A percentile compares a stretch with the other conserved stretches of the same genome.
Conservation (phyloP, 2,113 vertebrate genomes). For the Cisticola juncidis region DNA sequence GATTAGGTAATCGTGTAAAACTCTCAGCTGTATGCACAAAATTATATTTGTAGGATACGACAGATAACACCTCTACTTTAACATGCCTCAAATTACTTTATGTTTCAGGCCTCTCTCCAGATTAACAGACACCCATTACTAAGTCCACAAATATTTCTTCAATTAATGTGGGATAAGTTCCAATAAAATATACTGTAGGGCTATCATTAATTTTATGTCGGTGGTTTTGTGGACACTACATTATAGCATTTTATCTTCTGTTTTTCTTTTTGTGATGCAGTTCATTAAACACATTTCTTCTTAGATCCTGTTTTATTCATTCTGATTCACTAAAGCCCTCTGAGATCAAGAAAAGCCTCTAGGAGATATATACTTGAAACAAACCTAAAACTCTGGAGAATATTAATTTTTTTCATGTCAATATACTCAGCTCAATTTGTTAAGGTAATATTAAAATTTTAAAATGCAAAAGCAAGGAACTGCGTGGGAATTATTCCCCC, state of each 20-base stretch:
- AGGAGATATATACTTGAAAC: conserved; percentile 9
- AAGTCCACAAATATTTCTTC: not conserved
- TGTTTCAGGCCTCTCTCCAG: not conserved
- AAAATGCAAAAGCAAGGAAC: not conserved
- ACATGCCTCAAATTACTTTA: not conserved
- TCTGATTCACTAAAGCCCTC: conserved; percentile 16
- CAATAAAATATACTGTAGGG: not conserved
- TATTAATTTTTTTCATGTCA: conserved; percentile 4
- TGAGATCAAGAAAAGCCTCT: conserved; percentile 20
- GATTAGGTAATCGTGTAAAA: not conserved
- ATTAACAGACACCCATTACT: not conserved
- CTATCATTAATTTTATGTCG: not conserved
- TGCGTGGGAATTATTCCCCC: not conserved
- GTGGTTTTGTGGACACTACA: not conserved
- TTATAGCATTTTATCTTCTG: conserved; percentile 15
- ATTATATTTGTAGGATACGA: not conserved
- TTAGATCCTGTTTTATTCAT: not conserved
- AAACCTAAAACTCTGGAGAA: conserved; percentile 5
- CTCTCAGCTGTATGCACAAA: not conserved
- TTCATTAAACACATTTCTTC: conserved; percentile 45
- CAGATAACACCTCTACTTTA: not conserved
- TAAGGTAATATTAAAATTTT: conserved; percentile 47
- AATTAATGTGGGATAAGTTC: not conserved
- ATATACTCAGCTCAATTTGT: conserved; percentile 35
- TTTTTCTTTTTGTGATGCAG: conserved; percentile 19